These are phyloP conservation scores for Drosophila algonquin DNA, from an alignment of 2,888 invertebrate genomes.

Conservation along the genomic window DNA sequence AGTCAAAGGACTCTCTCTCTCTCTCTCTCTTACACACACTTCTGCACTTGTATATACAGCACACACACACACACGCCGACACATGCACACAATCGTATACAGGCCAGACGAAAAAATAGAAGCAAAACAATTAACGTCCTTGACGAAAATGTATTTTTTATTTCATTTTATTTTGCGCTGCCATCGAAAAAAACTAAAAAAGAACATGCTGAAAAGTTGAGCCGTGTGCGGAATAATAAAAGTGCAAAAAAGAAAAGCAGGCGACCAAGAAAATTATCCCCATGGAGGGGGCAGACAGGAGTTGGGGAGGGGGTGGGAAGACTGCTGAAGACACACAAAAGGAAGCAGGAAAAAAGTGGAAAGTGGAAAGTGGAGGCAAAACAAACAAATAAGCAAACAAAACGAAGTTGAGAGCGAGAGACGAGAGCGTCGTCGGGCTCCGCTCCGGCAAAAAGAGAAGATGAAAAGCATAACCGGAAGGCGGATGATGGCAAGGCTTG, in stretches of 20 bases:
- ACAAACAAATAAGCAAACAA: conserved; percentile 67
- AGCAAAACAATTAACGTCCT: conserved; percentile 81
- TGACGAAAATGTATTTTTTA: conserved; percentile 74
- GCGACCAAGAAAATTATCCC: conserved; percentile 63
- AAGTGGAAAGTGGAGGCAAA: conserved; percentile 46
- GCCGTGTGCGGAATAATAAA: conserved; percentile 64
- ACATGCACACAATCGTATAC: conserved; percentile 31
- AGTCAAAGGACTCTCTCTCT: conserved; percentile 62
- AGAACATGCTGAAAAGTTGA: conserved; percentile 70
- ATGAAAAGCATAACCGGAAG: conserved; percentile 49
- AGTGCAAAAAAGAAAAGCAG: conserved; percentile 66
- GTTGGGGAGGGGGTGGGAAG: neutral
- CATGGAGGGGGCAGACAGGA: conserved; percentile 40
- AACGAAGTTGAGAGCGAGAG: conserved; percentile 51
- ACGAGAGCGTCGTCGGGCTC: conserved; percentile 59
- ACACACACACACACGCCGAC: conserved; percentile 25
- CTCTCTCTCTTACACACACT: neutral
- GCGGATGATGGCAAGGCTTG: conserved; percentile 21
- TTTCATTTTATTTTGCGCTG: conserved; percentile 46
- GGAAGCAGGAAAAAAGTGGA: conserved; percentile 46
- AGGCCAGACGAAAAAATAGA: conserved; percentile 70
- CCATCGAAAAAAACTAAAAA: conserved; percentile 63
- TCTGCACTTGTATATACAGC: neutral
- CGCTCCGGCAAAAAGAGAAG: conserved; percentile 71
- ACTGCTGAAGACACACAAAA: conserved; percentile 42